These are phyloP conservation scores for Plagiodera versicolora DNA, from an alignment of 2,888 invertebrate species.

Conservation along the genomic window DNA sequence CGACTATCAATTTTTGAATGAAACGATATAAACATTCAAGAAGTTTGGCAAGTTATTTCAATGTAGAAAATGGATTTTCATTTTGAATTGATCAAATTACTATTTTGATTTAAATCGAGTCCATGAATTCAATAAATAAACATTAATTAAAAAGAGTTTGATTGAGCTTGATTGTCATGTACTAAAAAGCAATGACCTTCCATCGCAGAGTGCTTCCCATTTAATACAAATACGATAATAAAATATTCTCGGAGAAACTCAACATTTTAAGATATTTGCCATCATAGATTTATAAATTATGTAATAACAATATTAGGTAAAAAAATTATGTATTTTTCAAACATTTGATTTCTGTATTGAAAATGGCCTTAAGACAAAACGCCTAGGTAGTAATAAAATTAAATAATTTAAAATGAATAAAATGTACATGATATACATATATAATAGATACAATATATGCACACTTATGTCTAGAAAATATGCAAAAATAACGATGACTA, in stretches of 20 bases:
- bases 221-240: constrained; percentile 17
- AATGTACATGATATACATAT: constrained; percentile 55
- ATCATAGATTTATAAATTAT: constrained; percentile 28
- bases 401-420: constrained; percentile 55
- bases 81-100: background rate
- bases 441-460: constrained; percentile 46
- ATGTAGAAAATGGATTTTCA: no score
- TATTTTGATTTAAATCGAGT: background rate
- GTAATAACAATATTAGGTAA: constrained; percentile 38
- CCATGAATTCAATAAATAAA: background rate
- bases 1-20: no score
- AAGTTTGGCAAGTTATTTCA: no score
- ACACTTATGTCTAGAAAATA: constrained; percentile 47
- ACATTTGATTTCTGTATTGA: constrained; percentile 41
- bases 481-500: constrained; percentile 55
- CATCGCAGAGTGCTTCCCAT: constrained; percentile 16
- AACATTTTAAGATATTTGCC: constrained; percentile 32
- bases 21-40: no score
- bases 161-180: constrained; percentile 19
- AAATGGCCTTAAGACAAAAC: constrained; percentile 32
- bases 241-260: constrained; percentile 25
- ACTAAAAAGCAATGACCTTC: constrained; percentile 14
- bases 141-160: background rate
- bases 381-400: constrained; percentile 40
- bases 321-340: constrained; percentile 39